Base-by-base conservation (phyloP, 1,140 invertebrate genomes). In the Halictus rubicundus region DNA sequence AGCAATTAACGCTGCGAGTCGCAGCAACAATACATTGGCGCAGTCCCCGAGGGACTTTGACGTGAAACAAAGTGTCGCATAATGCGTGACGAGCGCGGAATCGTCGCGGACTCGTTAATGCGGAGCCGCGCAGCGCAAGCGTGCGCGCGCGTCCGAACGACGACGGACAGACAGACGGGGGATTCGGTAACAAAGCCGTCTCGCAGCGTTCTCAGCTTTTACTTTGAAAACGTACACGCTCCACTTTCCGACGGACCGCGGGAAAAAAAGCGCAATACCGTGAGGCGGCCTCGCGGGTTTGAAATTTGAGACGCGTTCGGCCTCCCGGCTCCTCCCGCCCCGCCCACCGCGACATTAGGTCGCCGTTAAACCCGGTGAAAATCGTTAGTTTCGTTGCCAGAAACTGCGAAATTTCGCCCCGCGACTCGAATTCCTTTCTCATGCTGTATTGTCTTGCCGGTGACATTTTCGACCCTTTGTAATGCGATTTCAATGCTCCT, bases 151-250 rank as follows among this genome's bases (percentile, higher is more conserved):
- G 49, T 52, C 6, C 14, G 16, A 4, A 16, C 16, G 4, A 52
- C 49, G 49, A 19, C 49, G 49, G 49, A 52, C 49, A 0, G 16
- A 52, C 49, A 7, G 49, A 3, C 49, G 49, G 49, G 16, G 49
- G 21, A 57, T 57, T 57, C 54, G 54, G 54, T 57, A 10, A 57
- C 54, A 57, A 57, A 57, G 54, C 54, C 54, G 54, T n/a, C n/a
- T 57, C 54, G 21, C 8, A 8, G 54, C 54, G n/a, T n/a, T 21
- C n/a, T 57, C 54, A 57, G 54, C 54, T n/a, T n/a, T 57, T 57
- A n/a, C 54, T 57, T 57, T 57, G 54, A 57, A 57, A 57, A 57
- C 54, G 54, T 57, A 57, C 54, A 57, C 54, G 54, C n/a, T 57
- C 54, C 54, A 57, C 54, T 57, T 57, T 57, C 54, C 54, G 54